phyloP scores from a whole-genome alignment of 2,888 invertebrate species.

The Cataglyphis rosenhaueri region DNA sequence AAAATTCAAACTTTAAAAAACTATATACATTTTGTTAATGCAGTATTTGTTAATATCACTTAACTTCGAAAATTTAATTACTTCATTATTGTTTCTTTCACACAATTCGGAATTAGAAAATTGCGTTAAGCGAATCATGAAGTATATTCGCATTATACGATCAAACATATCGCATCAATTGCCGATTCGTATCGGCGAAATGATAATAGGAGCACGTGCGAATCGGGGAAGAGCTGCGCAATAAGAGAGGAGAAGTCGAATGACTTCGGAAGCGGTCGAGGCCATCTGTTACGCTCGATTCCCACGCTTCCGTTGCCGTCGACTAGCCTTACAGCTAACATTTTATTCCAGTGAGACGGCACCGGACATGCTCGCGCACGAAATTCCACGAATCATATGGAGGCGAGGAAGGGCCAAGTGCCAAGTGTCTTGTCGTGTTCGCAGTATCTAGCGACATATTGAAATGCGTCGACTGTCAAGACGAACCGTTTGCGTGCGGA shows the following conservation, averaged over 20 bases:
- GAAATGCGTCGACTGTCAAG: constrained; percentile 13
- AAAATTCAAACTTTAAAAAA: neutral
- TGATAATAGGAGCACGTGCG: neutral
- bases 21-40: neutral
- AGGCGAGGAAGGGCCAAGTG: neutral
- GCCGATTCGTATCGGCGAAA: neutral
- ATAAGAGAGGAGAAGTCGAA: constrained; percentile 76
- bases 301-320: constrained; percentile 84
- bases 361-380: constrained; percentile 36
- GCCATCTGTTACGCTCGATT: constrained; percentile 83
- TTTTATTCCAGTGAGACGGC: constrained; percentile 49
- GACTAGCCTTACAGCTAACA: constrained; percentile 71
- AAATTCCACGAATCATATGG: constrained; percentile 42
- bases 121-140: neutral
- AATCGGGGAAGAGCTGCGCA: constrained; percentile 59
- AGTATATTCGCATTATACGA: neutral
- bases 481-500: constrained; percentile 1
- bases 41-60: neutral
- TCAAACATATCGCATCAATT: neutral
- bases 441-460: constrained; percentile 32
- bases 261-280: constrained; percentile 76
- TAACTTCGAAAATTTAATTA: neutral
- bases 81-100: neutral
- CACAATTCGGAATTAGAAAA: neutral
- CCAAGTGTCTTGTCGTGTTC: neutral